Evolutionary conservation across 2,888 invertebrate species (phyloP), one percentile per base, ranked within the genome.

Genomic region (Tanytarsus gracilentus): DNA sequence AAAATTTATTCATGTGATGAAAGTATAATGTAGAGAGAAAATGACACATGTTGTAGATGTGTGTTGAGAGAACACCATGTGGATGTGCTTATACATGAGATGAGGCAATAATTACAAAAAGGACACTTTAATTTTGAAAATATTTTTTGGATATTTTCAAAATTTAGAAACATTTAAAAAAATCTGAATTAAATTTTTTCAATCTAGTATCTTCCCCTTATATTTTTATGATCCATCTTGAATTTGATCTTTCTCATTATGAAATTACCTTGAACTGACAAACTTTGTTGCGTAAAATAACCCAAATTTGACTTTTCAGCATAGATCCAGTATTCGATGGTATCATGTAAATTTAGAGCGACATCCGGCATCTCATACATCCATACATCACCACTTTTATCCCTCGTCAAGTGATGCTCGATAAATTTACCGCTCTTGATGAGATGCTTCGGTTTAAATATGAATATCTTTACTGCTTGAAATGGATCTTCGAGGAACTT

Each of bases 221-320:
- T 16, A 36, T 14, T 14, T 36, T 4, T 36, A 36, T 14, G 16
- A 36, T 33, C 33, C 5, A 11, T 14, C n/a, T 18, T 21, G 48
- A 48, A 48, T 18, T 9, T 21, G 21, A 14, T 21, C 18, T 18
- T 18, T 8, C 25, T 27, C n/a, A 50, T 9, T 27, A 48, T 25
- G n/a, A 48, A 27, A 50, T 50, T 8, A 50, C 50, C 50, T 50
- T 50, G 50, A 50, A 50, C 27, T 50, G 16, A n/a, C n/a, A 27
- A 11, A 2, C 11, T 8, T 16, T 27, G n/a, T 26, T n/a, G 25
- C 14, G 7, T 27, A n/a, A 50, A 50, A 25, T 25, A 50, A 9
- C 50, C 50, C 6, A 50, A 26, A 50, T 50, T 50, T 26, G 27
- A n/a, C n/a, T 50, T 50, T 9, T 50, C 50, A 4, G 16, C 50